Evolutionary conservation across 1,140 invertebrate species (phyloP), one percentile per base, ranked within the genome.

Genomic region (Diorhabda elongata): DNA sequence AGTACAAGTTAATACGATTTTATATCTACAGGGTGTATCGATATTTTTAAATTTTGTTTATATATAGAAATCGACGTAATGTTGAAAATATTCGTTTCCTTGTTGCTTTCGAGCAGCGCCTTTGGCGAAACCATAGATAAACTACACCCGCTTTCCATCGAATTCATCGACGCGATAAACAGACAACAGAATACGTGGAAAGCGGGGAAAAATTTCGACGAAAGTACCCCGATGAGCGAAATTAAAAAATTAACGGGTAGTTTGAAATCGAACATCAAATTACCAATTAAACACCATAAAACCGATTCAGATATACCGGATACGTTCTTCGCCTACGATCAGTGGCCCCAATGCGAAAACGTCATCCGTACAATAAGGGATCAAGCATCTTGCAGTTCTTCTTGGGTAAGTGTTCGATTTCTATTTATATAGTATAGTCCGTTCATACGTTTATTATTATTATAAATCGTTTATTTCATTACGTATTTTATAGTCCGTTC

Each of bases 261-360:
- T 1, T 43, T 6, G 42, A 62, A 6, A n/a, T 43, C 43, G 9
- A 44, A 62, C 8, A 5, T 8, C 41, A 44, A 0, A 42, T 41
- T 45, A 56, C 6, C 83, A 65, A 82, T 83, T 62, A 79, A 92
- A 56, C 73, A 77, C 64, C 77, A 77, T 73, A 77, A 79, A 74
- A 70, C 74, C 60, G 64, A 72, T n/a, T 3, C 11, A 3, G 43
- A 64, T 7, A 47, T 73, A 42, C 71, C 71, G 4, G 65, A 70
- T 44, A 61, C 47, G 26, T 73, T 73, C 56, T 69, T 70, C 58
- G 64, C 71, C 2, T 59, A 69, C 8, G 64, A 73, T 62, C 42
- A 61, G 9, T 73, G 71, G 71, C 65, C 69, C 8, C 4, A 64
- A 3, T 73, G 71, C 42, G 90, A 91, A 2, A 26, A 64, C 26